phyloP scores from a whole-genome alignment of 2,113 vertebrate genomes.

The Crotalus helleri region DNA sequence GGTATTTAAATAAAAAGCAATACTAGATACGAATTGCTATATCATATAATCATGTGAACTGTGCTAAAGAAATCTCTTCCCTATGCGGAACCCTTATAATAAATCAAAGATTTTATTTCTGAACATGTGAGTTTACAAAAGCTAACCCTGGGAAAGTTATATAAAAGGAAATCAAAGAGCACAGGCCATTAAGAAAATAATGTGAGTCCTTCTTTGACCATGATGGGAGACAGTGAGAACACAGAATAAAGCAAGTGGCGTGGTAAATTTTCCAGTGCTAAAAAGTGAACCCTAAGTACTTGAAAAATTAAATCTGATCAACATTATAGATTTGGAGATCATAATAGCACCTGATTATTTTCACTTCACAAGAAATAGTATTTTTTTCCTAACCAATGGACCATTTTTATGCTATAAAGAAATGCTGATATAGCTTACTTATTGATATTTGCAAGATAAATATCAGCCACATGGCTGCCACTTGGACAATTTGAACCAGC shows the following conservation, averaged over 20 bases:
- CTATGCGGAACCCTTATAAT: not conserved
- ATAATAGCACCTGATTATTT: not conserved
- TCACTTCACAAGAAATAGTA: not conserved
- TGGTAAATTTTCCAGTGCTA: not conserved
- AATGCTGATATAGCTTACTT: slow-evolving; percentile 76
- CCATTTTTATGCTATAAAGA: not conserved
- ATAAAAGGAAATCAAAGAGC: not conserved
- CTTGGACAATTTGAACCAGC: slow-evolving; percentile 87
- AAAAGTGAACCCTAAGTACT: not conserved
- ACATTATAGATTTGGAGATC: not conserved
- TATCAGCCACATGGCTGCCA: slow-evolving; percentile 93
- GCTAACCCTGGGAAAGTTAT: not conserved
- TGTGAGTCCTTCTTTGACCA: not conserved
- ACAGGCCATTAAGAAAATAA: not conserved
- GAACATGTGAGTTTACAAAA: not conserved
- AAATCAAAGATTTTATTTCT: not conserved
- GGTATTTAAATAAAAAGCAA: not conserved
- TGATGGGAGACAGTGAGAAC: not conserved
- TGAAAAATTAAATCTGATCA: not conserved
- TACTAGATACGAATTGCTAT: not conserved
- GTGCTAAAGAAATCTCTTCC: not conserved
- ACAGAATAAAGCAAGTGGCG: not conserved
- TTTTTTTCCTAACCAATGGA: not conserved
- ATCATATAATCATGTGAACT: not conserved
- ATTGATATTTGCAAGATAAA: slow-evolving; percentile 98